phyloP scores from a whole-genome alignment of 2,797 vertebrate species.

The Oreonectes daqikongensis region DNA sequence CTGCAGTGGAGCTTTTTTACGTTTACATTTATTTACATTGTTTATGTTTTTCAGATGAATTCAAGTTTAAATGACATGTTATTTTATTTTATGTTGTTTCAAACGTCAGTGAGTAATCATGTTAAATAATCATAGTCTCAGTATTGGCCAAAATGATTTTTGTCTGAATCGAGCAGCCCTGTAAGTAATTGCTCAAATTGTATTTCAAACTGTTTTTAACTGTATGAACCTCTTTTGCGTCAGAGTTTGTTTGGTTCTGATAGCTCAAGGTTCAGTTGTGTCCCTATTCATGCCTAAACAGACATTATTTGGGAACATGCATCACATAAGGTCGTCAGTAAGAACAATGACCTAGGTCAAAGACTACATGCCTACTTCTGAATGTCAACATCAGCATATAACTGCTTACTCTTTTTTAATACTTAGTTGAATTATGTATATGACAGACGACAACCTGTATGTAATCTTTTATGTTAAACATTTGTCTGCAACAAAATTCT shows the following conservation, averaged over 20 bases:
- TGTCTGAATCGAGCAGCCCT: too few species aligned
- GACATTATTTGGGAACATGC: conserved; percentile 22
- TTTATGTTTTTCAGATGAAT: too few species aligned
- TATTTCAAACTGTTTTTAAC: neutral
- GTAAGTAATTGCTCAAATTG: too few species aligned
- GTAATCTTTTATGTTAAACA: neutral
- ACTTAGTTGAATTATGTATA: neutral
- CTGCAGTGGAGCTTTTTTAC: too few species aligned
- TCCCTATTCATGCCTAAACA: neutral
- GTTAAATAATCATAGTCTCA: too few species aligned
- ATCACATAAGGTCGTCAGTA: conserved; percentile 8
- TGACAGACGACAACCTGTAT: neutral
- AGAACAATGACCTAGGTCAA: conserved; percentile 34
- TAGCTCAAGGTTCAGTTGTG: conserved; percentile 15
- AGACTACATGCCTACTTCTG: conserved; percentile 5
- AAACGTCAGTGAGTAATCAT: too few species aligned
- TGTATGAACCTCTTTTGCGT: neutral
- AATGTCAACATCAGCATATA: conserved; percentile 25
- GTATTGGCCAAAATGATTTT: too few species aligned
- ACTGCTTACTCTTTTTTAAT: neutral
- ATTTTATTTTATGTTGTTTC: too few species aligned
- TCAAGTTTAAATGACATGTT: too few species aligned
- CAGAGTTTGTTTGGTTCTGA: conserved; percentile 8
- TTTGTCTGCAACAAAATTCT: neutral
- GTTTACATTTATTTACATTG: too few species aligned